phyloP scores from a whole-genome alignment of 2,888 invertebrate species.

The Acrobasis suavella region DNA sequence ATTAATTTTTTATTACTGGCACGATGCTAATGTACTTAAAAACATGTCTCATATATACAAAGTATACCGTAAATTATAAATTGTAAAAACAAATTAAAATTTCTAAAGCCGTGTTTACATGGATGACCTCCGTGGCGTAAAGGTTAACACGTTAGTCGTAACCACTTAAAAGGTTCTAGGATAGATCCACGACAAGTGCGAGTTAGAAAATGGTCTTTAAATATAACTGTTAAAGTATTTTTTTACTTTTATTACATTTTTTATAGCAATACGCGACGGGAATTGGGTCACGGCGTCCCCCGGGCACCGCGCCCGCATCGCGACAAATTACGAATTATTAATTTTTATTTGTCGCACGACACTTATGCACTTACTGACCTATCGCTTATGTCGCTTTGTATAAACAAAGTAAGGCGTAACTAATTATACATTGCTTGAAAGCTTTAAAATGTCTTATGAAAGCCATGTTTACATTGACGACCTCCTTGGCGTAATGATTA shows the following conservation, averaged over 20 bases:
- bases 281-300: constrained; percentile 7
- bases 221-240: no score
- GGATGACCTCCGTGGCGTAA: no score
- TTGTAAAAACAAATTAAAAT: no score
- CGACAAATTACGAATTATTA: constrained; percentile 16
- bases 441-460: neutral
- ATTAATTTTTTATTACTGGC: constrained; percentile 20
- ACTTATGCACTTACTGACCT: constrained; percentile 12
- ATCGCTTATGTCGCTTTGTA: neutral
- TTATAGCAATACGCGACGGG: no score
- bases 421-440: neutral
- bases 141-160: no score
- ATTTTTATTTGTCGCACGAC: constrained; percentile 16
- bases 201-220: no score
- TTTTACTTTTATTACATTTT: no score
- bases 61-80: neutral
- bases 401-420: neutral
- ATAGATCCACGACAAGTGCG: no score
- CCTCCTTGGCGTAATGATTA: no score
- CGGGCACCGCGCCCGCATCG: constrained; percentile 14
- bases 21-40: constrained; percentile 8
- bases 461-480: no score
- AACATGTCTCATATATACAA: neutral
- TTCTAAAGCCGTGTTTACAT: no score
- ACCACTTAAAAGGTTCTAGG: no score